phyloP scores from a whole-genome alignment of 1,140 invertebrate species.

The Camponotus vicinus region DNA sequence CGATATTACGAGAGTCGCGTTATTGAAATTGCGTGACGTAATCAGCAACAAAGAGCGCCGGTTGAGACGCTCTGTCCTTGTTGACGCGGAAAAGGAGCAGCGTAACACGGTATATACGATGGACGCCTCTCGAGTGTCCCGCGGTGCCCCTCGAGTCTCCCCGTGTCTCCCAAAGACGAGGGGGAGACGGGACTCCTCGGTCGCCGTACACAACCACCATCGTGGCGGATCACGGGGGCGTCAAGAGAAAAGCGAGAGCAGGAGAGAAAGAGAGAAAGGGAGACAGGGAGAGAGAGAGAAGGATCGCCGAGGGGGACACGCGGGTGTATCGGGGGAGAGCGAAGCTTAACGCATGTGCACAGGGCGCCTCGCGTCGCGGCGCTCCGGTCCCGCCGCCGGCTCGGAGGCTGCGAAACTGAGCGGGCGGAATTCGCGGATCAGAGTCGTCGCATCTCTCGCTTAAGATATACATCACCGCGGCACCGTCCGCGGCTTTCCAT shows the following conservation, averaged over 20 bases:
- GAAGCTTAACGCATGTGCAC: slow-evolving; percentile 85
- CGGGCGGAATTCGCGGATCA: slow-evolving; percentile 84
- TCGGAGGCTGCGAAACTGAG: slow-evolving; percentile 84
- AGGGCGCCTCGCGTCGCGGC: slow-evolving; percentile 85
- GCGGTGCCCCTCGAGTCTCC: slow-evolving; percentile 43
- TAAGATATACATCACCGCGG: slow-evolving; percentile 78
- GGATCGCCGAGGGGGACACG: slow-evolving; percentile 52
- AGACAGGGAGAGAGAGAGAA: too few relatives aligned
- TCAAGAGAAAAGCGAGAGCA: slow-evolving; percentile 67
- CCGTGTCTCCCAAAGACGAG: slow-evolving; percentile 43
- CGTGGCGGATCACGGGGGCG: slow-evolving; percentile 79
- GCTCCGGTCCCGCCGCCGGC: slow-evolving; percentile 79
- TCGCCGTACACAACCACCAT: slow-evolving; percentile 73
- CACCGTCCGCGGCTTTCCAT: slow-evolving; percentile 69
- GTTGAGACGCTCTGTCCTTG: slow-evolving; percentile 70
- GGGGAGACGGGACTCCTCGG: slow-evolving; percentile 49
- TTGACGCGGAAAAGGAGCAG: slow-evolving; percentile 82
- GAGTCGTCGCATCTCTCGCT: slow-evolving; percentile 85
- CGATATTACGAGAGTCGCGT: neutral
- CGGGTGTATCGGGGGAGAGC: slow-evolving; percentile 72
- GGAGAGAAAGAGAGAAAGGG: neutral
- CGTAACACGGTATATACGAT: slow-evolving; percentile 78
- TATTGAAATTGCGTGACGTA: neutral
- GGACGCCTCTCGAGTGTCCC: slow-evolving; percentile 58
- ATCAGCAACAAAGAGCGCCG: neutral